Percentiles rank a stretch among this genome's conserved stretches.
These are phyloP conservation scores for Apis cerana DNA, from an alignment of 1,140 invertebrate species.

Conservation along the genomic window DNA sequence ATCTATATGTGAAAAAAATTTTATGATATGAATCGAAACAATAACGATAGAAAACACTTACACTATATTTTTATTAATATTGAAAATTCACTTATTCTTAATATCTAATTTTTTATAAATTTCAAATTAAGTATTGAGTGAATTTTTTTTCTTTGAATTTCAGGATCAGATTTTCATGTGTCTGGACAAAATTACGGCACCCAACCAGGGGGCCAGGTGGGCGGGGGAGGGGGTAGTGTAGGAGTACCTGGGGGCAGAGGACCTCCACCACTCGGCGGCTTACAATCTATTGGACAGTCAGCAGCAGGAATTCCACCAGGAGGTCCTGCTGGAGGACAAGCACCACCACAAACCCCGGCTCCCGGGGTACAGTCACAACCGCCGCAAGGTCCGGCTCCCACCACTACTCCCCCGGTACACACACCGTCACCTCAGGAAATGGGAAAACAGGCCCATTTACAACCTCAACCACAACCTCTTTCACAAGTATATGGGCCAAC, in stretches of 20 bases:
- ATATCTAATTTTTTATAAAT: not conserved
- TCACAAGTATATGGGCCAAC: slow-evolving; percentile 70
- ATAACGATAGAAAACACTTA: not conserved
- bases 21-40: not conserved
- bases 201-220: slow-evolving; percentile 79
- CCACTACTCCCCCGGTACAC: slow-evolving; percentile 74
- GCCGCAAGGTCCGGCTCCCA: slow-evolving; percentile 72
- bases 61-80: not conserved
- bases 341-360: slow-evolving; percentile 69
- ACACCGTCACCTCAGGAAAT: slow-evolving; percentile 75
- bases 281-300: slow-evolving; percentile 75
- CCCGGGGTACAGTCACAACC: slow-evolving; percentile 74
- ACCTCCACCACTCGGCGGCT: slow-evolving; percentile 72
- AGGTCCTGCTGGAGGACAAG: slow-evolving; percentile 70
- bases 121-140: not conserved
- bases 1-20: not conserved
- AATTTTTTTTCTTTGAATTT: slow-evolving; percentile 26
- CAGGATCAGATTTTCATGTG: slow-evolving; percentile 80
- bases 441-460: slow-evolving; percentile 77
- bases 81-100: not conserved
- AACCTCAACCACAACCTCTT: slow-evolving; percentile 68
- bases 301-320: slow-evolving; percentile 73
- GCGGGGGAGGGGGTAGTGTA: slow-evolving; percentile 75
- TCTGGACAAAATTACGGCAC: slow-evolving; percentile 78
- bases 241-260: slow-evolving; percentile 78